Percentiles rank a stretch among this genome's conserved stretches.
Conservation (phyloP, 2,888 invertebrate genomes). For the Drosophila barbarae region DNA sequence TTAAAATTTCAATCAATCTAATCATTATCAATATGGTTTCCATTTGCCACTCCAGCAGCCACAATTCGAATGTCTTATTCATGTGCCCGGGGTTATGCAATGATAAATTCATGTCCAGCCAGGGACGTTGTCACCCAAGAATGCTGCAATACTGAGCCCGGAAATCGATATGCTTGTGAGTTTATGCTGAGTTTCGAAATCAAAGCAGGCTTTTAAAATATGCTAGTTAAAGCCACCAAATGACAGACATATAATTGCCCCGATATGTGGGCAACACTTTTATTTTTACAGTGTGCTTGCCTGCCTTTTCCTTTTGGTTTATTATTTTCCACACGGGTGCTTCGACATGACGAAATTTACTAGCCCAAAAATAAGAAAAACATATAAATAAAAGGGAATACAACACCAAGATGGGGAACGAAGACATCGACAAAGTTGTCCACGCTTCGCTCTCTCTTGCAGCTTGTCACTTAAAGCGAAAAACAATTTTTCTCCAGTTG, state of each 20-base stretch:
- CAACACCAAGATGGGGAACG: slow-evolving; percentile 16
- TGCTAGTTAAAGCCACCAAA: slow-evolving; percentile 8
- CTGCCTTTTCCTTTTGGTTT: slow-evolving; percentile 28
- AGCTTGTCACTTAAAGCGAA: slow-evolving; percentile 72
- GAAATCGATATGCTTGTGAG: slow-evolving; percentile 9
- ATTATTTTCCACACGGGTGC: slow-evolving; percentile 69
- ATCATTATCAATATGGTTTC: slow-evolving; percentile 32
- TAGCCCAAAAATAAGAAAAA: slow-evolving; percentile 36
- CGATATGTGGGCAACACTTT: slow-evolving; percentile 11
- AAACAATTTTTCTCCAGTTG: slow-evolving; percentile 72
- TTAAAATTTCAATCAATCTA: slow-evolving; percentile 39
- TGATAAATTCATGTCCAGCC: slow-evolving; percentile 46
- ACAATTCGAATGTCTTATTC: slow-evolving; percentile 39
- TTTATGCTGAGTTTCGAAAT: slow-evolving; percentile 1
- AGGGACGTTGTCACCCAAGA: slow-evolving; percentile 16
- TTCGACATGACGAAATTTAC: slow-evolving; percentile 55
- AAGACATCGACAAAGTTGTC: slow-evolving; percentile 45
- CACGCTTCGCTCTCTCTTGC: slow-evolving; percentile 23
- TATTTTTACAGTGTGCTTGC: slow-evolving; percentile 19
- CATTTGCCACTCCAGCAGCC: slow-evolving; percentile 14
- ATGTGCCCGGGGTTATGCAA: slow-evolving; percentile 26
- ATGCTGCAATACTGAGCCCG: background rate
- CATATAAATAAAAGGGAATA: slow-evolving; percentile 31
- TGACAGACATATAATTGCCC: slow-evolving; percentile 12
- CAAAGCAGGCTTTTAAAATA: slow-evolving; percentile 20